A percentile compares a stretch with the other conserved stretches of the same genome.
Conservation (phyloP, 2,797 vertebrate species). For the Mus minutoides region DNA sequence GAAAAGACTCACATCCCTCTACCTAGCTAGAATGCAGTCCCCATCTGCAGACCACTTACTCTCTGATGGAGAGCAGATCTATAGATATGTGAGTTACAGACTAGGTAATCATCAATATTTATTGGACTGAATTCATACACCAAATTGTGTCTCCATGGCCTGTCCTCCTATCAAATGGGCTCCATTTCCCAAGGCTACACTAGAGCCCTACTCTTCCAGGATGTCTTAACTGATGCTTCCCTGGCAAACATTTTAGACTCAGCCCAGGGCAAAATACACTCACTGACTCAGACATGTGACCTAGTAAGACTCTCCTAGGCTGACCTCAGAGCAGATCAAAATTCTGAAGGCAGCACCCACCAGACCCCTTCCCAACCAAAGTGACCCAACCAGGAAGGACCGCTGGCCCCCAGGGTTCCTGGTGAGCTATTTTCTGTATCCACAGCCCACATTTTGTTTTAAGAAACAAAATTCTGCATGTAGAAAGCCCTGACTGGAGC, state of each 20-base stretch:
- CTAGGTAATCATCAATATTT: neutral
- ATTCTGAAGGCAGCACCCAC: conserved; percentile 4
- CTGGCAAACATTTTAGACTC: neutral
- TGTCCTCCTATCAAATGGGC: neutral
- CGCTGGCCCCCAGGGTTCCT: conserved; percentile 61
- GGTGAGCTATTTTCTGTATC: conserved; percentile 75
- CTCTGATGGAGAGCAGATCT: neutral
- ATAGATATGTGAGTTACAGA: neutral
- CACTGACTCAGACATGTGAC: neutral
- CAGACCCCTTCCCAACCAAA: neutral
- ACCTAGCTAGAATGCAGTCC: neutral
- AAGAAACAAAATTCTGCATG: conserved; percentile 83
- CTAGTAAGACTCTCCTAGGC: neutral
- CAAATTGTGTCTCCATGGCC: neutral
- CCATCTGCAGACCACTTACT: neutral
- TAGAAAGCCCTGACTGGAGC: conserved; percentile 87
- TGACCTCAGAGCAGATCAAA: neutral
- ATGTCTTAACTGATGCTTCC: neutral
- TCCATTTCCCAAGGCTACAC: conserved; percentile 19
- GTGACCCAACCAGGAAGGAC: neutral
- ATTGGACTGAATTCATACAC: neutral
- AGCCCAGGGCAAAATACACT: neutral
- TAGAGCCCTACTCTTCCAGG: neutral
- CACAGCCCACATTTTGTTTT: conserved; percentile 83
- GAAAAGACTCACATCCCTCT: neutral